phyloP scores from a whole-genome alignment of 2,888 invertebrate genomes.

The Polyommatus iphigenia region DNA sequence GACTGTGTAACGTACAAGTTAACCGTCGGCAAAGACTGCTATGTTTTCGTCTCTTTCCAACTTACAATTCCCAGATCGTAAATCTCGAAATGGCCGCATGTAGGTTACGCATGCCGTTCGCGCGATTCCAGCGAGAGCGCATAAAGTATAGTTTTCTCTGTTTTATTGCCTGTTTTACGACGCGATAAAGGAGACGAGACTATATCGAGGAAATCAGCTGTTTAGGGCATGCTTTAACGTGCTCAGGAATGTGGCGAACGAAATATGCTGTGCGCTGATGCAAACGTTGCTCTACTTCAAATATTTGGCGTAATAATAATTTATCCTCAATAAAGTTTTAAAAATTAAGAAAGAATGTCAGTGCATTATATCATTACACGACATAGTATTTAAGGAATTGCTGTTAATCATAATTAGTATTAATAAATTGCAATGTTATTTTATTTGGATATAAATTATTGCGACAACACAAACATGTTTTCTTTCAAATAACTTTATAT shows the following conservation, averaged over 20 bases:
- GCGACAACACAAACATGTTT: not conserved
- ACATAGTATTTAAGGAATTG: not conserved
- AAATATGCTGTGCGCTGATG: constrained; percentile 65
- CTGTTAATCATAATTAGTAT: constrained; percentile 2
- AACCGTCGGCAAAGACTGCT: constrained; percentile 72
- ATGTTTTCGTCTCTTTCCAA: constrained; percentile 77
- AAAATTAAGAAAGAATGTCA: not conserved
- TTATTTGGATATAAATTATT: constrained; percentile 2
- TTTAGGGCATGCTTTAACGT: constrained; percentile 79
- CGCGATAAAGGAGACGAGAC: constrained; percentile 76
- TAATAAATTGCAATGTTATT: constrained; percentile 15
- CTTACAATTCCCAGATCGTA: constrained; percentile 82
- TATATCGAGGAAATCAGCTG: constrained; percentile 78
- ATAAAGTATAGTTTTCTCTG: constrained; percentile 80
- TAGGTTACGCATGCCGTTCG: constrained; percentile 80
- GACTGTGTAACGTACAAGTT: constrained; percentile 64
- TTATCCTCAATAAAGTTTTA: constrained; percentile 7
- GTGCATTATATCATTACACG: not conserved
- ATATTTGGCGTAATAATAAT: constrained; percentile 25
- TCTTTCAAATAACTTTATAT: not conserved
- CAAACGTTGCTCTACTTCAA: constrained; percentile 64
- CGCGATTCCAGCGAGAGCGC: constrained; percentile 73
- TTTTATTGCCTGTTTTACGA: constrained; percentile 76
- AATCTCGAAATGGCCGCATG: constrained; percentile 82
- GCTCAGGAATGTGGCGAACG: constrained; percentile 78